These are phyloP conservation scores for Brachyhypopomus occidentalis DNA, from an alignment of 2,113 vertebrate species.

Conservation along the genomic window DNA sequence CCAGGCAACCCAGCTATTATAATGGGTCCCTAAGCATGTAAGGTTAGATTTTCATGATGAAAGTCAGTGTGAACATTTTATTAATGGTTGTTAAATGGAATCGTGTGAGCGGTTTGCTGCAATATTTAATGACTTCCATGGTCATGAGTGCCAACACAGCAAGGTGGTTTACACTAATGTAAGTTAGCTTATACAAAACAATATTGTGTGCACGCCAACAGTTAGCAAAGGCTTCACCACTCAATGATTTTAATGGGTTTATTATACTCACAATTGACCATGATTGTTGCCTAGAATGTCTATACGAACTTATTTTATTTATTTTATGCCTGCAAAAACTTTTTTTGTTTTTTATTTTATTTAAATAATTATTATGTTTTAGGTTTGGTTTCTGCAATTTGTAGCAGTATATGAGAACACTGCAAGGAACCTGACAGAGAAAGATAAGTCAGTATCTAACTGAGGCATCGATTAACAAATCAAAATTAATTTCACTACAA, in stretches of 20 bases:
- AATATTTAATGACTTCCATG: slow-evolving; percentile 37
- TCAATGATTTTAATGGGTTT: background rate
- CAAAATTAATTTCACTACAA: too few relatives aligned
- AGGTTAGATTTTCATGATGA: slow-evolving; percentile 26
- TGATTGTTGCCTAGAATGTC: background rate
- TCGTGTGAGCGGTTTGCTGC: slow-evolving; percentile 34
- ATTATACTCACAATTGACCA: background rate
- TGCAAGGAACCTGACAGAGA: background rate
- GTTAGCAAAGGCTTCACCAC: background rate
- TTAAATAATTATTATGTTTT: background rate
- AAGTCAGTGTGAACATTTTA: slow-evolving; percentile 40
- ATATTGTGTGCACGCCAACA: background rate
- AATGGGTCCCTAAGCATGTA: slow-evolving; percentile 23
- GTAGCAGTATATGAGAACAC: background rate
- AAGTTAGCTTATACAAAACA: background rate
- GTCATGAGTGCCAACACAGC: slow-evolving; percentile 11
- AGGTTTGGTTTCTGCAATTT: background rate
- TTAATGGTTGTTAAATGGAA: slow-evolving; percentile 30
- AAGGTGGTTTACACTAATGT: slow-evolving; percentile 26
- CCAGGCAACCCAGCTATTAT: slow-evolving; percentile 35
- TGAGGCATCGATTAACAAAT: too few relatives aligned
- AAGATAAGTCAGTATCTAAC: too few relatives aligned
- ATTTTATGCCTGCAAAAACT: background rate
- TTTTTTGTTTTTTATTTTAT: background rate
- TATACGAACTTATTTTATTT: background rate